These are phyloP conservation scores for Halocynthia roretzi DNA, from an alignment of 23 tunicate species.

Conservation along the genomic window DNA sequence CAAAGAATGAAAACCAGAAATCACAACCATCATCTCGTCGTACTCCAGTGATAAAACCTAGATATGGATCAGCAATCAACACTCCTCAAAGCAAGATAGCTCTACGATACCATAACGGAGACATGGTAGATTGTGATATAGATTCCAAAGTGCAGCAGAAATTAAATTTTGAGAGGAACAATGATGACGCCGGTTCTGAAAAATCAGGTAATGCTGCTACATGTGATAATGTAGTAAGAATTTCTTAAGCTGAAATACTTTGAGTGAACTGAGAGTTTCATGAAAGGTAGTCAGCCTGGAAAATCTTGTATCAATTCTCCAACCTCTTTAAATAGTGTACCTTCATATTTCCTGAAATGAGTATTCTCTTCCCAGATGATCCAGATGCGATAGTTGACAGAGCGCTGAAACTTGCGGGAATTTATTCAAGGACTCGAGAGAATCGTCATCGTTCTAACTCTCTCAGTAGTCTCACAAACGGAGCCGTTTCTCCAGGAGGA, in stretches of 20 bases:
- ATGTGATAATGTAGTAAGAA: too few relatives aligned
- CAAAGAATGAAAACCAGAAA: too few relatives aligned
- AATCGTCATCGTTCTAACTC: constrained; percentile 12
- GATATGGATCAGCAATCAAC: constrained; percentile 61
- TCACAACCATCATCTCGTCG: background rate
- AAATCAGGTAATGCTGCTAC: too few relatives aligned
- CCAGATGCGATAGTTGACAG: constrained; percentile 50
- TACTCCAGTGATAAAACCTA: constrained; percentile 62
- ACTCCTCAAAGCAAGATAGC: constrained; percentile 19
- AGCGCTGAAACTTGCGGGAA: constrained; percentile 58
- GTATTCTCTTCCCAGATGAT: constrained; percentile 14
- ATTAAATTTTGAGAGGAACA: too few relatives aligned
- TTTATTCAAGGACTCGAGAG: constrained; percentile 15
- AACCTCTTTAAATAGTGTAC: too few relatives aligned
- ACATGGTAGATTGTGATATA: constrained; percentile 4
- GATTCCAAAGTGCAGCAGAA: constrained; percentile 34
- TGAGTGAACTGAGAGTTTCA: too few relatives aligned
- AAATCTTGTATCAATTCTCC: too few relatives aligned
- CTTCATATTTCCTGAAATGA: too few relatives aligned
- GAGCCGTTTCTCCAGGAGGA: constrained; percentile 15
- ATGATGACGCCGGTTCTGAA: too few relatives aligned
- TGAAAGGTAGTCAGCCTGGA: too few relatives aligned
- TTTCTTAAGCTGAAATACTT: too few relatives aligned
- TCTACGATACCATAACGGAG: constrained; percentile 1
- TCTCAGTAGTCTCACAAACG: constrained; percentile 27